phyloP scores from a whole-genome alignment of 2,888 invertebrate species.

The Girardia tigrina region DNA sequence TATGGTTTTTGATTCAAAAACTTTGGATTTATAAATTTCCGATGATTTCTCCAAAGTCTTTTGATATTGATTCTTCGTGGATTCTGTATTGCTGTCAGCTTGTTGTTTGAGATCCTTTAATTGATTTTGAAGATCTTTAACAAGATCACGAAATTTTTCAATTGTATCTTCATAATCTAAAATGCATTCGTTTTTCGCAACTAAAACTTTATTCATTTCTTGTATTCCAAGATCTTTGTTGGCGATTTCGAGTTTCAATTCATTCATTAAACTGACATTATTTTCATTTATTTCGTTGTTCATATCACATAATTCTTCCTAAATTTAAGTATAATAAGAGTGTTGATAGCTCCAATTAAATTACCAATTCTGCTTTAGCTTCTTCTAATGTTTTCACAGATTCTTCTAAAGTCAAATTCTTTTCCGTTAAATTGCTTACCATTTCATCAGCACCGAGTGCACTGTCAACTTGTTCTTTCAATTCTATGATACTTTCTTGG shows the following conservation, averaged over 20 bases:
- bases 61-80: background rate
- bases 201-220: conserved; percentile 56
- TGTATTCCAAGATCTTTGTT: conserved; percentile 52
- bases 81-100: conserved; percentile 1
- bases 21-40: conserved; percentile 57
- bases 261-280: conserved; percentile 78
- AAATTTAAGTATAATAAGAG: background rate
- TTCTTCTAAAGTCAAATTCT: conserved; percentile 84
- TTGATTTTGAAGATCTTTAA: conserved; percentile 56
- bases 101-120: background rate
- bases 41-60: background rate
- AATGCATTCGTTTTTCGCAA: conserved; percentile 76
- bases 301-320: conserved; percentile 61
- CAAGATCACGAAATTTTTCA: conserved; percentile 74
- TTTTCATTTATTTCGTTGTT: conserved; percentile 76
- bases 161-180: conserved; percentile 85
- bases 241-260: conserved; percentile 86
- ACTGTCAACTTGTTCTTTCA: conserved; percentile 88
- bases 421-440: conserved; percentile 85
- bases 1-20: conserved; percentile 59
- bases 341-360: conserved; percentile 49
- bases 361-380: conserved; percentile 73
- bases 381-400: conserved; percentile 58
- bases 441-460: conserved; percentile 95
- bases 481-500: conserved; percentile 73